phyloP scores from a whole-genome alignment of 2,797 vertebrate genomes.

The Sitta carolinensis region DNA sequence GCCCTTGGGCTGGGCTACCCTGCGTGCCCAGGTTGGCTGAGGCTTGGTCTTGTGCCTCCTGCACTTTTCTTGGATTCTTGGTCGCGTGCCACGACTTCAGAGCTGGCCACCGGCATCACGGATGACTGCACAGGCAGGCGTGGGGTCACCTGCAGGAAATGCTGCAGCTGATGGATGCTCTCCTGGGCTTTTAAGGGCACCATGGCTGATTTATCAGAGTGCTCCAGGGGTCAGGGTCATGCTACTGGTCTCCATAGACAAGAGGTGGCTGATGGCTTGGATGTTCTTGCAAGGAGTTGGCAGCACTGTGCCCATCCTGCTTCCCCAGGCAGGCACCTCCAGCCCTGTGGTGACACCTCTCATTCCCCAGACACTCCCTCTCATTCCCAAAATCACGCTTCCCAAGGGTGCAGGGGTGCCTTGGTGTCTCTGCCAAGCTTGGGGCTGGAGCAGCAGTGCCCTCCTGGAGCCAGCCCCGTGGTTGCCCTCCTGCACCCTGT shows the following conservation, averaged over 20 bases:
- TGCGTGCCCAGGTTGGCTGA: fast-evolving
- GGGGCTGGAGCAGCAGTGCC: background rate
- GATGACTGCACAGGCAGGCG: fast-evolving
- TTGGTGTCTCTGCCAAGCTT: background rate
- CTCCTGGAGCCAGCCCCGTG: background rate
- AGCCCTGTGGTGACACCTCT: background rate
- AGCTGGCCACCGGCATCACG: background rate
- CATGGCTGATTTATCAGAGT: background rate
- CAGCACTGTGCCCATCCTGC: fast-evolving
- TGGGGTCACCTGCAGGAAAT: background rate
- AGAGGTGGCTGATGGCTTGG: background rate
- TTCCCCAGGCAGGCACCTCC: background rate
- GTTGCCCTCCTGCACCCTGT: background rate
- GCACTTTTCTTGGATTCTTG: background rate
- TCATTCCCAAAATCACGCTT: background rate
- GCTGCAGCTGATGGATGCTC: background rate
- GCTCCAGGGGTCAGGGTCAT: background rate
- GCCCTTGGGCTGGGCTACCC: fast-evolving
- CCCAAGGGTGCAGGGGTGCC: fast-evolving
- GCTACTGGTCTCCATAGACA: fast-evolving
- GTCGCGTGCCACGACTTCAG: fast-evolving
- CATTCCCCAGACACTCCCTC: fast-evolving
- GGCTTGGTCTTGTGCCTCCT: background rate
- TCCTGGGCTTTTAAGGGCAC: background rate
- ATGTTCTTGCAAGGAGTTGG: background rate